Evolutionary conservation across 2,113 vertebrate species (phyloP), one percentile per base, ranked within the genome.

Genomic region (Collichthys lucidus): DNA sequence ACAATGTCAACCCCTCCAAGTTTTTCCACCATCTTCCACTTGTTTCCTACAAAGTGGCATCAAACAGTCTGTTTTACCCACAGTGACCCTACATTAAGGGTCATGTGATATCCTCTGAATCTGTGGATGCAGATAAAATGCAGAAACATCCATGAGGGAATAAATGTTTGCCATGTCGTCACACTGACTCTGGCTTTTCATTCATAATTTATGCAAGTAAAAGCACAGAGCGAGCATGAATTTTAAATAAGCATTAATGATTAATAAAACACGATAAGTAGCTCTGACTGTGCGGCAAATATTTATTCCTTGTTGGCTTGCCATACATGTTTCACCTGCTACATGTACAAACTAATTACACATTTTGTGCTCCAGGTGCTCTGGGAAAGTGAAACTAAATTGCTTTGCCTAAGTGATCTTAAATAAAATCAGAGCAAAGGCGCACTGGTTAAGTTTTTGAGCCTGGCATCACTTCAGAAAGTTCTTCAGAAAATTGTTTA

Each of bases 191-290:
- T 19, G 22, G 66, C 66, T 85, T 79, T 79, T 75, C 35, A 74
- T 84, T 71, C 19, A 85, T 91, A 78, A 85, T 86, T 62, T 11
- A 92, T 79, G 53, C 11, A 40, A 40, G 57, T 83, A 82, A 86
- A 84, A 90, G 62, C 56, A 67, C 57, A 74, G 70, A 29, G 77
- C 49, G 0, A 6, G 19, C 66, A 88, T 89, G 63, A 87, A 83
- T 86, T 80, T 24, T 80, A 71, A 82, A 88, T 67, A 64, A 77
- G 57, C 69, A 86, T 92, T 22, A 88, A 88, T 80, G 68, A 89
- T 91, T 84, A 22, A 91, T 80, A 61, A 80, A 85, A 83, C 77
- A 50, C 11, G 42, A 26, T 40, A 22, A 81, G 62, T 70, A 9
- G 9, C 55, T 62, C 35, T 16, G 55, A 15, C 49, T 52, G 53